phyloP scores from a whole-genome alignment of 2,797 vertebrate genomes.

The Pantherophis vulpinus region DNA sequence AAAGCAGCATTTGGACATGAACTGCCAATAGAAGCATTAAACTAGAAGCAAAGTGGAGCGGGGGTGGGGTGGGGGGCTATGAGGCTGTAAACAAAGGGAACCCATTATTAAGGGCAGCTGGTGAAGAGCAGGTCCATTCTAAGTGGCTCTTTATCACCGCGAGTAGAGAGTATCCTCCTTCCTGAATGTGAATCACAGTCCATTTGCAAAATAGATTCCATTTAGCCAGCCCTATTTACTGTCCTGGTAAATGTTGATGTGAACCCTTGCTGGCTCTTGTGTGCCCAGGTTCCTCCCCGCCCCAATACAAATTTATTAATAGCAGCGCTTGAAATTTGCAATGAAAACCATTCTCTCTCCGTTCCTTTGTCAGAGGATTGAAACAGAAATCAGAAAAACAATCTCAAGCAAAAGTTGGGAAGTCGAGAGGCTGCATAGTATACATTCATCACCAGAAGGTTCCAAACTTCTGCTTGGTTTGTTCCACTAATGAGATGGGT shows the following conservation, averaged over 20 bases:
- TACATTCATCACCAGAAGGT: background rate
- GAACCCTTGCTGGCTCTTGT: background rate
- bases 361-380: background rate
- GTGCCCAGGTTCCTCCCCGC: background rate
- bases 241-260: background rate
- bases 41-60: conserved; percentile 25
- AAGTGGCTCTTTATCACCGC: background rate
- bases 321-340: background rate
- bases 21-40: conserved; percentile 45
- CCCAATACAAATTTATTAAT: background rate
- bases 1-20: conserved; percentile 41
- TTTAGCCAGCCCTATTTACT: conserved; percentile 21
- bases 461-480: background rate
- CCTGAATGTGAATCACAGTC: background rate
- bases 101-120: background rate
- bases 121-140: background rate
- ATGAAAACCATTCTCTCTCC: background rate
- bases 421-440: background rate
- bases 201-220: conserved; percentile 30
- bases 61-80: background rate
- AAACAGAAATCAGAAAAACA: background rate
- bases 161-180: background rate
- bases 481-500: background rate
- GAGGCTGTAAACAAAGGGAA: conserved; percentile 36
- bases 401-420: background rate